phyloP scores from a whole-genome alignment of 2,113 vertebrate genomes.

The Clupea harengus region DNA sequence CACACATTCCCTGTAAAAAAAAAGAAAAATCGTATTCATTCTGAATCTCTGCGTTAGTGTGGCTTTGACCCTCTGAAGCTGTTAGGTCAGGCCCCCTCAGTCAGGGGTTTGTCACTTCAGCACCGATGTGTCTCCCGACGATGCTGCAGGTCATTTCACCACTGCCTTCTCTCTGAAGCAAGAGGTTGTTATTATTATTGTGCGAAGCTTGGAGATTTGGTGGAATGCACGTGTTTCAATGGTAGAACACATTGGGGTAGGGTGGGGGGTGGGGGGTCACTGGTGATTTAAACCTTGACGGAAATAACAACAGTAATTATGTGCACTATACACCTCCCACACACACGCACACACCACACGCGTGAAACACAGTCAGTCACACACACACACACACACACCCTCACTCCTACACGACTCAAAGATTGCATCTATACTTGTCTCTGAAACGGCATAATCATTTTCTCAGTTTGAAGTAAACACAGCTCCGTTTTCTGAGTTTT shows the following conservation, averaged over 20 bases:
- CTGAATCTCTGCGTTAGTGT: not conserved
- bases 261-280: constrained; percentile 20
- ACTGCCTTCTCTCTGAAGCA: not conserved
- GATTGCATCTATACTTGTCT: not conserved
- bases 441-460: not conserved
- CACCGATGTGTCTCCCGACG: not conserved
- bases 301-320: constrained; percentile 50
- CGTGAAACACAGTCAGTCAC: not conserved
- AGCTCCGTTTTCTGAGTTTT: not conserved
- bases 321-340: constrained; percentile 42
- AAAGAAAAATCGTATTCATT: not conserved
- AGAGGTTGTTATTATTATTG: constrained; percentile 26
- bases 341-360: not conserved
- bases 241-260: constrained; percentile 37
- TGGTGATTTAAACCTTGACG: constrained; percentile 46
- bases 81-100: not conserved
- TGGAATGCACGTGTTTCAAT: constrained; percentile 32
- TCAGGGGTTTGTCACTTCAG: not conserved
- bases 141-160: constrained; percentile 26
- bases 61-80: not conserved
- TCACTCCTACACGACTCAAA: not conserved
- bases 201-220: constrained; percentile 37
- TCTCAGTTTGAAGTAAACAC: not conserved
- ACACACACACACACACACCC: constrained; percentile 15
- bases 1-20: not conserved